phyloP scores from a whole-genome alignment of 2,797 vertebrate species.

The Mormyrus proboscirostris region DNA sequence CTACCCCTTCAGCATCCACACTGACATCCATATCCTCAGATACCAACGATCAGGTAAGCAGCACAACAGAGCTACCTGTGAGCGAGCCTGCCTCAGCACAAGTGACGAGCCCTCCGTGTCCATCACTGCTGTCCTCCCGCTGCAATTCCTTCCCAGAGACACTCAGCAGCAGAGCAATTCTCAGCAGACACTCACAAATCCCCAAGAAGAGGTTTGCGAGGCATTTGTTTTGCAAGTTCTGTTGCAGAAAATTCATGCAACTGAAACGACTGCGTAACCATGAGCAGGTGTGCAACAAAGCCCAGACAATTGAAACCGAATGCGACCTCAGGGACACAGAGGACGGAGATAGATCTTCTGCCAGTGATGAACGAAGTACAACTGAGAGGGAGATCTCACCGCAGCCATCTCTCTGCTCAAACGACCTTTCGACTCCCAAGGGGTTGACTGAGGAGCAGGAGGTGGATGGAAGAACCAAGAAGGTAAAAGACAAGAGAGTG shows the following conservation, averaged over 20 bases:
- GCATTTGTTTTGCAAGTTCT: conserved; percentile 82
- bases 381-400: conserved; percentile 42
- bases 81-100: conserved; percentile 37
- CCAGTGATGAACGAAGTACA: conserved; percentile 36
- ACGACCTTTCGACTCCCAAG: conserved; percentile 27
- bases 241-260: conserved; percentile 85
- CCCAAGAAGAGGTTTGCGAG: conserved; percentile 78
- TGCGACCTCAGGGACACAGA: conserved; percentile 51
- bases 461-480: conserved; percentile 64
- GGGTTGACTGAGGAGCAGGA: conserved; percentile 52
- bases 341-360: conserved; percentile 37
- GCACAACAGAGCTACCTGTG: conserved; percentile 32
- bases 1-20: conserved; percentile 32
- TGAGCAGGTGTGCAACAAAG: conserved; percentile 73
- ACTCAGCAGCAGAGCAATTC: conserved; percentile 69
- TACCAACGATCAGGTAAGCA: conserved; percentile 41
- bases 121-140: conserved; percentile 59
- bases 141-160: conserved; percentile 78
- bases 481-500: conserved; percentile 69
- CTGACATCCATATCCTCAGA: conserved; percentile 47
- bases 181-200: conserved; percentile 74
- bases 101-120: conserved; percentile 40
- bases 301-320: conserved; percentile 48
- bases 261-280: conserved; percentile 80
- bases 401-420: conserved; percentile 52